Evolutionary conservation across 2,797 vertebrate species (phyloP).

Genomic region (Antrozous pallidus): DNA sequence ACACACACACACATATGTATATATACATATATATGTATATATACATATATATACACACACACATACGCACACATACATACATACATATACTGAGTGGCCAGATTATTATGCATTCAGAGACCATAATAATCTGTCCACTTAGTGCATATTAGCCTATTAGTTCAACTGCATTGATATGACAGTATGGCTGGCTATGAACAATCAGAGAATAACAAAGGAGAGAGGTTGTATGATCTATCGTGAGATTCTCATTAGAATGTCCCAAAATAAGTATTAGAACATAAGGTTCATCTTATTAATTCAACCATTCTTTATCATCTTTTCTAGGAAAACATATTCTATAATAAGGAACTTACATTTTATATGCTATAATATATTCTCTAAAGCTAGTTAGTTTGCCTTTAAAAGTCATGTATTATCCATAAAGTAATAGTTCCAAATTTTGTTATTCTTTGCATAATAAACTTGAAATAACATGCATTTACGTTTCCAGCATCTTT

Average conservation of each 20-base stretch:
- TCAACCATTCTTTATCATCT: not conserved
- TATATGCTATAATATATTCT: conserved; percentile 12
- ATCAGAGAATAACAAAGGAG: not conserved
- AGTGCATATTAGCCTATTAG: not conserved
- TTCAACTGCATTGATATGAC: not conserved
- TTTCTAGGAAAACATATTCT: not conserved
- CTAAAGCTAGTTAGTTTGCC: not conserved
- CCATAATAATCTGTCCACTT: too few relatives aligned
- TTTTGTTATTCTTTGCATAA: not conserved
- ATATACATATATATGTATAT: too few relatives aligned
- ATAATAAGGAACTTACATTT: conserved; percentile 8
- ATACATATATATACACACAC: too few relatives aligned
- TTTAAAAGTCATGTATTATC: not conserved
- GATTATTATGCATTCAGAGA: too few relatives aligned
- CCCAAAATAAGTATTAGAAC: not conserved
- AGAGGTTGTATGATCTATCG: not conserved
- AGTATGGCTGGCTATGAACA: not conserved
- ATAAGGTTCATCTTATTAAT: not conserved
- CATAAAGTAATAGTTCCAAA: not conserved
- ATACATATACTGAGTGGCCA: too few relatives aligned
- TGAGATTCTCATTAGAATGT: not conserved
- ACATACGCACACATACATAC: too few relatives aligned
- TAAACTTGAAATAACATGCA: not conserved
- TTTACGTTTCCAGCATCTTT: conserved; percentile 36
- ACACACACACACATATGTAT: too few relatives aligned